Conservation (phyloP, 2,113 vertebrate genomes). For the Calidris pugnax region DNA sequence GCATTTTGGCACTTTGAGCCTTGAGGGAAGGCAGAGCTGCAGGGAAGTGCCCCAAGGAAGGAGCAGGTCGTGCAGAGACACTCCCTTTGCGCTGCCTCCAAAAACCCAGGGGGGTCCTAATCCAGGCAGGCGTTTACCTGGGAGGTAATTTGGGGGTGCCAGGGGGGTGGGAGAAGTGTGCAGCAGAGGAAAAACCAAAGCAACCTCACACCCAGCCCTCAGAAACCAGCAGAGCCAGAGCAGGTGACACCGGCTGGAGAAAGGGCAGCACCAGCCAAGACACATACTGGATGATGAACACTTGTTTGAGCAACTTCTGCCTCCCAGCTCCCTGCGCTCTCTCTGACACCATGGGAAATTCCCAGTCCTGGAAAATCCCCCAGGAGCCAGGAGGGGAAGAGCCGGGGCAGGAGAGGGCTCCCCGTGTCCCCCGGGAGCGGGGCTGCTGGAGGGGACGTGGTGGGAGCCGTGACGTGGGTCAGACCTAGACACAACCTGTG, state of each 20-base stretch:
- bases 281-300: not conserved
- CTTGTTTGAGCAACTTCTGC: not conserved
- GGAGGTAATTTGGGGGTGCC: not conserved
- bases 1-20: not conserved
- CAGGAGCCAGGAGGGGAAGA: not conserved
- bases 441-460: not conserved
- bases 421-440: not conserved
- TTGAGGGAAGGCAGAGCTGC: not conserved
- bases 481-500: fast-evolving
- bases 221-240: not conserved
- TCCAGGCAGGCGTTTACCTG: not conserved
- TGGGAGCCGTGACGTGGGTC: not conserved
- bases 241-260: not conserved
- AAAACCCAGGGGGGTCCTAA: not conserved
- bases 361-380: not conserved
- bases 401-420: not conserved
- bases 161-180: not conserved
- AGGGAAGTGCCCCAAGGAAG: not conserved
- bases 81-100: not conserved
- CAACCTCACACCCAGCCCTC: not conserved
- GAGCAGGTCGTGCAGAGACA: not conserved
- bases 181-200: not conserved
- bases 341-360: not conserved
- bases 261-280: not conserved
- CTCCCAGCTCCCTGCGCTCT: not conserved